These are phyloP conservation scores for Carassius carassius DNA, from an alignment of 2,113 vertebrate species.

Conservation along the genomic window DNA sequence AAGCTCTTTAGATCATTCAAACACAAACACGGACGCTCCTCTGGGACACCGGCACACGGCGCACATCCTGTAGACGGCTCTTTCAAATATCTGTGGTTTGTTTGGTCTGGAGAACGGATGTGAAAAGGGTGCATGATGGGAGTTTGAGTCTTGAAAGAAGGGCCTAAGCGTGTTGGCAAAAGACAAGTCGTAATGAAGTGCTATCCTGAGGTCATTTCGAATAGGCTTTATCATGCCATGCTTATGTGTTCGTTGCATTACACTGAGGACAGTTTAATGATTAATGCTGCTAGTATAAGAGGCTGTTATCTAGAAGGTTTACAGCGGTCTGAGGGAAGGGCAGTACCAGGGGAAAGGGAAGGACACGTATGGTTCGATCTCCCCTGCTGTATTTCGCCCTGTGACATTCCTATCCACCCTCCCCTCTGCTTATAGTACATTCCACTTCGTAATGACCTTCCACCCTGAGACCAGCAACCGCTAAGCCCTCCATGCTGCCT, in stretches of 20 bases:
- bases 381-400: not conserved
- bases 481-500: conserved; percentile 1
- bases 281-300: conserved; percentile 11
- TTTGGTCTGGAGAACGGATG: conserved; percentile 27
- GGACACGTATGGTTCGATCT: not conserved
- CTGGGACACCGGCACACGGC: conserved; percentile 7
- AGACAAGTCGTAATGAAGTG: conserved; percentile 5
- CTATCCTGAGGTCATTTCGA: not conserved
- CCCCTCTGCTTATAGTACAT: conserved; percentile 14
- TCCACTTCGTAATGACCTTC: conserved; percentile 26
- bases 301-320: conserved; percentile 22
- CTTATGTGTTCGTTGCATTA: not conserved
- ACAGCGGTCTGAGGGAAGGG: not conserved
- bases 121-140: conserved; percentile 10
- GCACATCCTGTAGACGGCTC: conserved; percentile 28
- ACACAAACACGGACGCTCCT: conserved; percentile 27
- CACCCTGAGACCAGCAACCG: conserved; percentile 16
- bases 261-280: conserved; percentile 26
- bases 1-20: conserved; percentile 37
- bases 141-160: not conserved
- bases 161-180: not conserved
- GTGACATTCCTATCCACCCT: not conserved
- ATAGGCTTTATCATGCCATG: not conserved
- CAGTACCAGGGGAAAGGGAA: conserved; percentile 7
- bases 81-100: conserved; percentile 35